These are phyloP conservation scores for Muntiacus reevesi DNA, from an alignment of 2,113 vertebrate genomes.

Conservation along the genomic window DNA sequence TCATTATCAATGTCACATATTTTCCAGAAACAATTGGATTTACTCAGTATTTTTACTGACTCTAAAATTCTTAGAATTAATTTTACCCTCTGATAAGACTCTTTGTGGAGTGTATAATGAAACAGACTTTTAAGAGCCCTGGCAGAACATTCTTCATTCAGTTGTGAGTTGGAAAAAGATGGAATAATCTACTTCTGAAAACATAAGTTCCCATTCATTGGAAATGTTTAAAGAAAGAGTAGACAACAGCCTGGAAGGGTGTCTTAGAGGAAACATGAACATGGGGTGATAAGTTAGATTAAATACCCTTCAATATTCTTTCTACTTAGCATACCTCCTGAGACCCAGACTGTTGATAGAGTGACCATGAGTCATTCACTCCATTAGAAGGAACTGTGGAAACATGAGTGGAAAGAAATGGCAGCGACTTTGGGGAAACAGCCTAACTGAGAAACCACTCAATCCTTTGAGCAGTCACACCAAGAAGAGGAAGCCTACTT, in stretches of 20 bases:
- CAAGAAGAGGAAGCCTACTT: not conserved
- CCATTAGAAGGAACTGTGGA: not conserved
- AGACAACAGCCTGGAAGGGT: not conserved
- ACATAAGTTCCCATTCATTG: not conserved
- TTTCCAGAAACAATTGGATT: not conserved
- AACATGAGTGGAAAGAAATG: not conserved
- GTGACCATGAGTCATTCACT: not conserved
- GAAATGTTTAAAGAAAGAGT: not conserved
- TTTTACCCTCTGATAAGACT: not conserved
- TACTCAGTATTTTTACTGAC: not conserved
- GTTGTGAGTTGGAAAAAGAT: not conserved
- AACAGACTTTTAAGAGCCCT: not conserved
- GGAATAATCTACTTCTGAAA: not conserved
- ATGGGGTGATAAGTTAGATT: not conserved
- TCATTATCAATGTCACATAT: not conserved
- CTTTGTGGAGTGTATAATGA: not conserved
- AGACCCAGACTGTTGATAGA: not conserved
- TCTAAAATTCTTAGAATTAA: not conserved
- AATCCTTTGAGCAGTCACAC: not conserved
- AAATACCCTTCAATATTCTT: not conserved
- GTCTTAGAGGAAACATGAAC: not conserved
- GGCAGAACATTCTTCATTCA: not conserved
- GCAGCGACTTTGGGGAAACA: not conserved
- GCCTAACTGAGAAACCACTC: not conserved
- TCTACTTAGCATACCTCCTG: not conserved